phyloP scores from a whole-genome alignment of 2,797 vertebrate species.

The Momotus momota region DNA sequence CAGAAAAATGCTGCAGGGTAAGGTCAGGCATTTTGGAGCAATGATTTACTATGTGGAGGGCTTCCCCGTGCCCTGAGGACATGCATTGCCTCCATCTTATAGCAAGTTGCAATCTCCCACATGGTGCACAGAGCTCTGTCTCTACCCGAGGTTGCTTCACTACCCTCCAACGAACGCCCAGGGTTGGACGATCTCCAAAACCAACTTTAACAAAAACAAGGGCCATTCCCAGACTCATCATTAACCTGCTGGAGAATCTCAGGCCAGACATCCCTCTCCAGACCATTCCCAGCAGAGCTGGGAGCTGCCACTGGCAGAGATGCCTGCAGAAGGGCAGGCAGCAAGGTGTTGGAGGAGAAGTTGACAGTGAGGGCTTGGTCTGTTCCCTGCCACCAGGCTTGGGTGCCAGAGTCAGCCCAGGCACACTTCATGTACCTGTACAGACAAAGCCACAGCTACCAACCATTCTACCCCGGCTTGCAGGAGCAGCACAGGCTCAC shows the following conservation, averaged over 20 bases:
- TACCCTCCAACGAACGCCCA: background rate
- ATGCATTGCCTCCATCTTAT: background rate
- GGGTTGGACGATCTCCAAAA: background rate
- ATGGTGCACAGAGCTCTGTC: rapidly evolving
- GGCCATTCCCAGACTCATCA: background rate
- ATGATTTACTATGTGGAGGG: background rate
- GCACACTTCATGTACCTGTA: background rate
- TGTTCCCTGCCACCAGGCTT: background rate
- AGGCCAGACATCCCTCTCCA: background rate
- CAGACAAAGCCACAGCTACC: background rate
- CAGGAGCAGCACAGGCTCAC: background rate
- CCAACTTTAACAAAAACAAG: background rate
- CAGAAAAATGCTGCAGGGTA: background rate
- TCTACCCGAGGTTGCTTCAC: background rate
- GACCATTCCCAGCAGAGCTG: background rate
- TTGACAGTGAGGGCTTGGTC: background rate
- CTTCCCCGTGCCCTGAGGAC: background rate
- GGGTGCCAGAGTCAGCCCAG: background rate
- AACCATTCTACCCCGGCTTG: too few relatives aligned
- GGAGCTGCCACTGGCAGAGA: background rate
- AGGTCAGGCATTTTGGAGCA: background rate
- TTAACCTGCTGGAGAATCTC: background rate
- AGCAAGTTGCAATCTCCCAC: background rate
- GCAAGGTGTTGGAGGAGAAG: rapidly evolving
- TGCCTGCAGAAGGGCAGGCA: background rate